Percentiles rank a stretch among this genome's conserved stretches.
Conservation (phyloP, 2,113 vertebrate species). For the Ondatra zibethicus region DNA sequence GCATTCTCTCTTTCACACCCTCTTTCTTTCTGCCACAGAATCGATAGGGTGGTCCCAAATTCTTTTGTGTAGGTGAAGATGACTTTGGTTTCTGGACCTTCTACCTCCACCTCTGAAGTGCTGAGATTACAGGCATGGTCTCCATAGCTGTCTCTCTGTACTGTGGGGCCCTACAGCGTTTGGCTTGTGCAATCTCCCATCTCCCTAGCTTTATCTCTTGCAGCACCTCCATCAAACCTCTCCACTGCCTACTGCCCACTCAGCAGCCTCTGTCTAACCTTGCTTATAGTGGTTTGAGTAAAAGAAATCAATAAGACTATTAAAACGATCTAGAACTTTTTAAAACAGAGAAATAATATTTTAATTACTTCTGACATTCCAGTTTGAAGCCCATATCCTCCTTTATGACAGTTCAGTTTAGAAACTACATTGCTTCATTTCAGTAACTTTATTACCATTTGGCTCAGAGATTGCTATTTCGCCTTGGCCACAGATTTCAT, state of each 20-base stretch:
- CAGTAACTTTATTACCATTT: slow-evolving; percentile 98
- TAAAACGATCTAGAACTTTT: slow-evolving; percentile 69
- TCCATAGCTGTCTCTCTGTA: background rate
- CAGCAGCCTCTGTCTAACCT: background rate
- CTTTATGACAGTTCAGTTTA: slow-evolving; percentile 94
- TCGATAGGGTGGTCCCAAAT: background rate
- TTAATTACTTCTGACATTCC: slow-evolving; percentile 88
- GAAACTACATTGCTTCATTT: slow-evolving; percentile 93
- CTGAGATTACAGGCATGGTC: background rate
- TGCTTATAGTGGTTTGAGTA: slow-evolving; percentile 34
- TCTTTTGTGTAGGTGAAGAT: background rate
- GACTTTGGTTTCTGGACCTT: background rate
- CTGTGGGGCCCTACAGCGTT: background rate
- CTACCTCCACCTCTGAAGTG: background rate
- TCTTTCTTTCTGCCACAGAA: background rate
- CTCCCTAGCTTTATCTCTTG: background rate
- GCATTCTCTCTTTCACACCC: background rate
- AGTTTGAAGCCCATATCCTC: slow-evolving; percentile 90
- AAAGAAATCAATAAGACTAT: slow-evolving; percentile 57
- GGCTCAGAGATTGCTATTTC: slow-evolving; percentile 98
- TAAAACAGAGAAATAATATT: slow-evolving; percentile 79
- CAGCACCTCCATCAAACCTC: background rate
- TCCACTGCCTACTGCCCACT: background rate
- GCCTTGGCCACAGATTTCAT: slow-evolving; percentile 98
- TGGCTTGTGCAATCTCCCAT: background rate